Base-by-base conservation (phyloP, 2,113 vertebrate genomes). In the Saimiri boliviensis region DNA sequence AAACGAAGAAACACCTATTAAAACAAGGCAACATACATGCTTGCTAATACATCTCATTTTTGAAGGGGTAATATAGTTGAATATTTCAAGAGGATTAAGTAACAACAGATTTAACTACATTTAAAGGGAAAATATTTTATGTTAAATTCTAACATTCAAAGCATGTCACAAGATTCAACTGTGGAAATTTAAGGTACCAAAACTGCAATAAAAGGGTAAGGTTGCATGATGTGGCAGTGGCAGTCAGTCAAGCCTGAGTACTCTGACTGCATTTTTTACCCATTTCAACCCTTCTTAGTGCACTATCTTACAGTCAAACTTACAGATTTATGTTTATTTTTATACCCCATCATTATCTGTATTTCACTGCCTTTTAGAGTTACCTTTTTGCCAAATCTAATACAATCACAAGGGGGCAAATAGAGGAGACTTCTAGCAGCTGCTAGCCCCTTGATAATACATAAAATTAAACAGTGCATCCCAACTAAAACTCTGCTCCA, bases 11-110 rank as follows among this genome's bases (percentile, higher is more conserved):
- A n/a, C 21, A 71, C 3, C 40, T 68, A 63, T 76, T 73, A 70
- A 63, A 80, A 83, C 6, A 80, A 68, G 47, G 40, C n/a, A 49
- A 81, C 8, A 93, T 8, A 58, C 1, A 45, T 37, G 30, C 8
- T 83, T 49, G 9, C 80, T 86, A 89, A 80, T 66, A 95, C 60
- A 35, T 56, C 52, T 17, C 21, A n/a, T 76, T 80, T 84, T 70
- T 12, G 2, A 52, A 63, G 40, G 1, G 3, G 0, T 68, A 79
- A 74, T 19, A 56, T 13, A 86, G 47, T 0, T 49, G 11, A 81
- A 37, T n/a, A 27, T 85, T 92, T 85, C 32, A 37, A 71, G 52
- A 85, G 91, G 77, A 54, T 47, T 68, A 56, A 89, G 52, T 40
- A 21, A 85, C 27, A 63, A 68, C 2, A 80, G 54, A 71, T 42